Evolutionary conservation across 2,888 invertebrate genomes (phyloP).

Genomic region (Torymus aiolomorphi): DNA sequence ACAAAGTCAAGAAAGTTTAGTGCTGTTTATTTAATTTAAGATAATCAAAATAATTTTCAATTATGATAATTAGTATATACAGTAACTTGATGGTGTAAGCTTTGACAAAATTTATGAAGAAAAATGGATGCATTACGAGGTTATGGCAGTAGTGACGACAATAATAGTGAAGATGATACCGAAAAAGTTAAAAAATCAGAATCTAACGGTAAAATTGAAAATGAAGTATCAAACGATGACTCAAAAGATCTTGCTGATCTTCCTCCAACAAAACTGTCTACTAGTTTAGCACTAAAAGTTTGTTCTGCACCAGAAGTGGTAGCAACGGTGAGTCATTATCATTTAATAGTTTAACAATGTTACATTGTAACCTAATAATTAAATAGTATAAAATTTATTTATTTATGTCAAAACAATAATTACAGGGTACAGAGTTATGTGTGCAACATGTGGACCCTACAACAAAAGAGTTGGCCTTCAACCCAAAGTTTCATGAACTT

Average conservation of each 20-base stretch:
- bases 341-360: too few relatives aligned
- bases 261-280: conserved; percentile 16
- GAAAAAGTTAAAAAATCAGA: conserved; percentile 68
- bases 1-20: too few relatives aligned
- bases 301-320: conserved; percentile 91
- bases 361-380: too few relatives aligned
- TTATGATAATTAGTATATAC: background rate
- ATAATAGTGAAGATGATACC: conserved; percentile 77
- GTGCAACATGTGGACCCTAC: conserved; percentile 86
- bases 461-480: conserved; percentile 89
- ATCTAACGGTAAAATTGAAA: conserved; percentile 19
- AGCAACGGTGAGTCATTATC: conserved; percentile 81
- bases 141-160: conserved; percentile 81
- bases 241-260: background rate
- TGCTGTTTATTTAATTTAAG: too few relatives aligned
- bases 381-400: too few relatives aligned
- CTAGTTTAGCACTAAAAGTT: conserved; percentile 77
- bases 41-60: background rate
- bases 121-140: conserved; percentile 84
- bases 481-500: conserved; percentile 96
- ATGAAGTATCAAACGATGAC: conserved; percentile 2
- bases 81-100: background rate
- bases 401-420: background rate
- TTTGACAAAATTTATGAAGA: conserved; percentile 5
- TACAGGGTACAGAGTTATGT: conserved; percentile 84